Evolutionary conservation across 1,140 invertebrate genomes (phyloP).

Genomic region (Drosophila albomicans): DNA sequence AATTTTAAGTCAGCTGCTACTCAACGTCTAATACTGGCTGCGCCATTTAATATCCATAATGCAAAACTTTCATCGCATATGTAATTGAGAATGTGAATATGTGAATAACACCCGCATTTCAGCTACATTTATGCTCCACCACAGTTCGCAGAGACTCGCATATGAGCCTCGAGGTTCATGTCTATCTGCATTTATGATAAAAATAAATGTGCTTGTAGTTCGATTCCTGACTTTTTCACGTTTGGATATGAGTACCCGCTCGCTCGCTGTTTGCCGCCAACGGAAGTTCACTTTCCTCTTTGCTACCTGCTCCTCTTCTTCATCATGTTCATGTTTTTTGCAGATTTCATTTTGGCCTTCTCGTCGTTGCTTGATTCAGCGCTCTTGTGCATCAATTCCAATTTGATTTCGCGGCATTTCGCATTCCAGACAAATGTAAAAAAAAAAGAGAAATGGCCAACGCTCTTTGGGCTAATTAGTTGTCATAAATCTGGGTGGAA

Average conservation of each 20-base stretch:
- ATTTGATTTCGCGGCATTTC: conserved; percentile 31
- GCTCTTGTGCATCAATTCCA: conserved; percentile 27
- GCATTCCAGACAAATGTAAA: neutral
- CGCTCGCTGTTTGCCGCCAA: neutral
- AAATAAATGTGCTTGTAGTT: conserved; percentile 44
- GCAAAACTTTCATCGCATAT: neutral
- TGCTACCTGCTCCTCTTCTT: neutral
- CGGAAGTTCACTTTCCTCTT: conserved; percentile 47
- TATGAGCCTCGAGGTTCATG: neutral
- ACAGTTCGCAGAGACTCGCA: conserved; percentile 2
- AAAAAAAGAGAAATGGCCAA: neutral
- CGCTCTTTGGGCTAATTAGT: conserved; percentile 37
- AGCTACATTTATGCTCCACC: conserved; percentile 5
- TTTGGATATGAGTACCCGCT: conserved; percentile 27
- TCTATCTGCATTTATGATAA: conserved; percentile 46
- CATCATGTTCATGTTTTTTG: conserved; percentile 5
- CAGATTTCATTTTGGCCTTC: conserved; percentile 35
- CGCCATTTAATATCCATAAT: neutral
- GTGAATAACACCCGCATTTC: conserved; percentile 17
- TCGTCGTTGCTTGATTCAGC: conserved; percentile 25
- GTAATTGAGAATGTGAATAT: conserved; percentile 20
- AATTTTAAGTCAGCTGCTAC: neutral
- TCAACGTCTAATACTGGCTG: neutral
- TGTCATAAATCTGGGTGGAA: conserved; percentile 26
- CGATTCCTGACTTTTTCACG: conserved; percentile 24